Percentiles rank a stretch among this genome's conserved stretches.
Evolutionary conservation across 2,113 vertebrate species (phyloP).

Genomic region (Sapajus apella): DNA sequence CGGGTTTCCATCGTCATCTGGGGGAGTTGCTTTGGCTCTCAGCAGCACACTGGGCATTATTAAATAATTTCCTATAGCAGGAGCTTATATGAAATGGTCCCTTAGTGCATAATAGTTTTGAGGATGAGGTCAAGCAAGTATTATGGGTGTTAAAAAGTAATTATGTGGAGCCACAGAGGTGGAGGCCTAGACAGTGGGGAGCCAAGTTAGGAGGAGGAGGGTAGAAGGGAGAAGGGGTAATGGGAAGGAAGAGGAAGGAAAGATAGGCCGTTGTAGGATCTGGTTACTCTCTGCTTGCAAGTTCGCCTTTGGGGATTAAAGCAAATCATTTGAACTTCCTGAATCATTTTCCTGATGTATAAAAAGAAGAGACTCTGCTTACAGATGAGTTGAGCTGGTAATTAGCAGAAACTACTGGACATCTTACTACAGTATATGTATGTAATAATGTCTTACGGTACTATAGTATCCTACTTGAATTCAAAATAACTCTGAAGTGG

Average conservation of each 20-base stretch:
- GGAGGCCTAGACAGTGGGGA: background rate
- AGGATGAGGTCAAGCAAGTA: conserved; percentile 45
- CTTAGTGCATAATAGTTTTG: background rate
- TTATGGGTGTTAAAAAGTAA: conserved; percentile 48
- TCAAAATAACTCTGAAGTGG: background rate
- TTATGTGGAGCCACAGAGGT: conserved; percentile 11
- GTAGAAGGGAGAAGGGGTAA: background rate
- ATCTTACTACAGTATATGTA: background rate
- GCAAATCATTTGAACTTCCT: background rate
- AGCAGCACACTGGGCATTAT: background rate
- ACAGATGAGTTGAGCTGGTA: background rate
- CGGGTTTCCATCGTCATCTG: background rate
- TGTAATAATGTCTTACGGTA: background rate
- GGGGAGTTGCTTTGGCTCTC: background rate
- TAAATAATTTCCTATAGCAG: background rate
- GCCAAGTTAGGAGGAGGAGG: background rate
- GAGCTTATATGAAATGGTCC: background rate
- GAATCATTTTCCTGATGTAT: background rate
- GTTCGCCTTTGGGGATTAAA: background rate
- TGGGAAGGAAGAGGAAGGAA: background rate
- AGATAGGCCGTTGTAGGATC: background rate
- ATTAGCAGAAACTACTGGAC: background rate
- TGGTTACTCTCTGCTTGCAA: background rate
- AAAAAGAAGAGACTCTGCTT: background rate
- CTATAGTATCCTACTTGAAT: background rate